phyloP scores from a whole-genome alignment of 2,113 vertebrate species.

The Lepidothrix coronata region DNA sequence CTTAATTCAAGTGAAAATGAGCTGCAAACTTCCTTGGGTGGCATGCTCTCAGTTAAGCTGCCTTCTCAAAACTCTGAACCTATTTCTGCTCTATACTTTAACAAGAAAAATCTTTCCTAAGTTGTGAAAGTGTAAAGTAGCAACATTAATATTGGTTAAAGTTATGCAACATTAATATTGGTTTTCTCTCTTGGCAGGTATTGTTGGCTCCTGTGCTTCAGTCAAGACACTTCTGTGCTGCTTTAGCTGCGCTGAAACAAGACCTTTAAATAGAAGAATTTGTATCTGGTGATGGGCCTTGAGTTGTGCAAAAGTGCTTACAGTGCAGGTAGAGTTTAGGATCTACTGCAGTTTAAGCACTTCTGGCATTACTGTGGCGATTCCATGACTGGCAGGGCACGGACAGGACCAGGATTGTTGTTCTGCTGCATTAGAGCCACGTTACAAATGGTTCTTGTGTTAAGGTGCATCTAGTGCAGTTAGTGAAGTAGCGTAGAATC shows the following conservation, averaged over 20 bases:
- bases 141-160: background rate
- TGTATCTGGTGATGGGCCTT: slow-evolving; percentile 46
- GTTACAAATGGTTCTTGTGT: slow-evolving; percentile 76
- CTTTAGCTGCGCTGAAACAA: background rate
- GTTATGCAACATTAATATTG: background rate
- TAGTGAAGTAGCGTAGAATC: slow-evolving; percentile 91
- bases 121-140: background rate
- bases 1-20: background rate
- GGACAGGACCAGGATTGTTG: background rate
- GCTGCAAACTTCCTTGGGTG: too few relatives aligned
- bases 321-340: slow-evolving; percentile 83
- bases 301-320: slow-evolving; percentile 86
- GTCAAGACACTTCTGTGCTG: background rate
- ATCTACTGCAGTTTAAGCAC: slow-evolving; percentile 84
- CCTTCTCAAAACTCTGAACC: background rate
- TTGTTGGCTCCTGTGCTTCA: background rate
- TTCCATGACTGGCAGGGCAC: background rate
- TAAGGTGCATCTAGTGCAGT: slow-evolving; percentile 99
- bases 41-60: background rate
- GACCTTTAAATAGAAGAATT: background rate
- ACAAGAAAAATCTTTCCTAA: background rate
- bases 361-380: slow-evolving; percentile 79
- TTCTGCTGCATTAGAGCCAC: background rate
- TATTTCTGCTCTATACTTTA: background rate
- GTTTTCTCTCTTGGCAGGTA: slow-evolving; percentile 39